A percentile compares a stretch with the other conserved stretches of the same genome.
phyloP scores from a whole-genome alignment of 2,113 vertebrate genomes.

The Struthio camelus region DNA sequence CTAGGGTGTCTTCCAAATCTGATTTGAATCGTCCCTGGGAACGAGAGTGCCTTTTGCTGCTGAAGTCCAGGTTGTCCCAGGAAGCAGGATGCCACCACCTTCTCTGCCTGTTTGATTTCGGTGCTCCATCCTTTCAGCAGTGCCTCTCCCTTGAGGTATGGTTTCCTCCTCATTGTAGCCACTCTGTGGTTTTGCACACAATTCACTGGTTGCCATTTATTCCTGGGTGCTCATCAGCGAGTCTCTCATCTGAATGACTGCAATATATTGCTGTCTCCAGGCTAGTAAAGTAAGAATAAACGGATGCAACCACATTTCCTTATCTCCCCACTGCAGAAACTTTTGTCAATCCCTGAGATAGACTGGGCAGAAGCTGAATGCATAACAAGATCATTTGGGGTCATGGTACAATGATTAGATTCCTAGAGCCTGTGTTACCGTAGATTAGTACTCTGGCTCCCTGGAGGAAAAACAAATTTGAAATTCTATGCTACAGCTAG shows the following conservation, averaged over 20 bases:
- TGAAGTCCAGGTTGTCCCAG: background rate
- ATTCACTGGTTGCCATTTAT: slow-evolving; percentile 23
- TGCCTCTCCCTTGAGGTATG: background rate
- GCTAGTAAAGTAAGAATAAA: slow-evolving; percentile 63
- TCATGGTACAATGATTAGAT: slow-evolving; percentile 69
- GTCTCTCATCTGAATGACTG: slow-evolving; percentile 51
- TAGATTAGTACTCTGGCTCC: slow-evolving; percentile 64
- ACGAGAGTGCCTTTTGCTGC: background rate
- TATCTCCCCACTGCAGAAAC: slow-evolving; percentile 70
- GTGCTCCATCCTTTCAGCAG: background rate
- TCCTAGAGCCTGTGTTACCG: slow-evolving; percentile 55
- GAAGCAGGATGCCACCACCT: background rate
- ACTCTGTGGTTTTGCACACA: background rate
- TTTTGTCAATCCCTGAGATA: slow-evolving; percentile 61
- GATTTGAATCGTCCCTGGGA: background rate
- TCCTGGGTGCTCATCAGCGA: slow-evolving; percentile 19
- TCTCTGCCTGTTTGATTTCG: background rate
- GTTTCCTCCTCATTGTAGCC: background rate
- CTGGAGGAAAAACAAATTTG: slow-evolving; percentile 67
- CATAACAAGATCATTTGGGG: slow-evolving; percentile 65
- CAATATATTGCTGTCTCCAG: slow-evolving; percentile 61
- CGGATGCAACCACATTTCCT: slow-evolving; percentile 54
- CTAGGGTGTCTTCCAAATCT: background rate
- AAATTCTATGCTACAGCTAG: background rate
- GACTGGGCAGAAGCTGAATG: slow-evolving; percentile 54